Evolutionary conservation across 1,140 invertebrate genomes (phyloP), one percentile per base, ranked within the genome.

Genomic region (Lasioglossum baleicum): DNA sequence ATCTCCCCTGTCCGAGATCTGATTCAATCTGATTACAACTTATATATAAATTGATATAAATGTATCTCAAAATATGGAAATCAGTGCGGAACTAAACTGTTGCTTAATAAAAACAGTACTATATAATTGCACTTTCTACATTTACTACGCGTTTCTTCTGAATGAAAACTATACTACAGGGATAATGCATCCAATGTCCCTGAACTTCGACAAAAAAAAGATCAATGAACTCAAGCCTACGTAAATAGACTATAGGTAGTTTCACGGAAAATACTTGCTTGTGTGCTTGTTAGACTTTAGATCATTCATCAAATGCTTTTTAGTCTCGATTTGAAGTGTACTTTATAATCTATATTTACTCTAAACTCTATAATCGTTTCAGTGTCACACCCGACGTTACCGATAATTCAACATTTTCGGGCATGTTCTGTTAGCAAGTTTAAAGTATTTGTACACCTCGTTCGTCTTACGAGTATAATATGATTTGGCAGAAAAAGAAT

Each of bases 141-240:
- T 61, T 22, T 8, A 35, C 0, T 13, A 35, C 35, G 5, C 35
- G 35, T 35, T 35, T 35, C 35, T 35, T 35, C 35, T 51, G 13
- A 35, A 64, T 53, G 0, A 11, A 74, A 51, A n/a, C 17, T 65
- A 35, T 6, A 35, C 13, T 48, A 48, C 17, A 61, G 22, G 6
- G 7, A 61, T 61, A 2, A 61, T 61, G 11, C 7, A 31, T 44
- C 42, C 10, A 13, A 44, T 61, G 8, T 7, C 20, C 22, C 7
- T 26, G 58, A 61, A 61, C 11, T 61, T 61, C 13, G 11, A 61
- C n/a, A n/a, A 48, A 61, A 20, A 53, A 5, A n/a, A 58, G 56
- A 60, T 48, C 26, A 60, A 69, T 17, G 42, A 76, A 69, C 17
- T 60, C 7, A 69, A 31, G 58, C 44, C 7, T 60, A 75, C 42